phyloP scores from a whole-genome alignment of 2,113 vertebrate genomes.

The Syrrhaptes paradoxus region DNA sequence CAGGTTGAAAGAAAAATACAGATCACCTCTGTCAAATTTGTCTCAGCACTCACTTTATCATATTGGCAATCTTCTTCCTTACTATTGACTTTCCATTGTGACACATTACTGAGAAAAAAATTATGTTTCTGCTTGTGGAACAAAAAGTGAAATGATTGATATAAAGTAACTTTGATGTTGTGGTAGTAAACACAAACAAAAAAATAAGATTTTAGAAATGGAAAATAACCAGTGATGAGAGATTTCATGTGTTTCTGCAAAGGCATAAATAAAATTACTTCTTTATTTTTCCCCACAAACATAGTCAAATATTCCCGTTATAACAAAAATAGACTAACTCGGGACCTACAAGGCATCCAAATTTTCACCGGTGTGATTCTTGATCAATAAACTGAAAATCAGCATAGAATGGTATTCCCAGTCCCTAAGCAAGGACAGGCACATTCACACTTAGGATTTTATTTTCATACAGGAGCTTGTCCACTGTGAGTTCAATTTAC shows the following conservation, averaged over 20 bases:
- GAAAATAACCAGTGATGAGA: neutral
- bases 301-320: neutral
- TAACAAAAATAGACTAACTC: neutral
- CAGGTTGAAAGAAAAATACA: conserved; percentile 38
- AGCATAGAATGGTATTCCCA: neutral
- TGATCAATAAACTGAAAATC: neutral
- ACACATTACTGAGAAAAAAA: conserved; percentile 22
- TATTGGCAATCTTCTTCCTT: conserved; percentile 19
- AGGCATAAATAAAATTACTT: neutral
- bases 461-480: neutral
- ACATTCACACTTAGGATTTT: neutral
- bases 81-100: conserved; percentile 34
- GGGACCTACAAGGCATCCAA: neutral
- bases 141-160: conserved; percentile 13
- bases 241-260: neutral
- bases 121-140: conserved; percentile 39
- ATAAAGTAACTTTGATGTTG: neutral
- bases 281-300: neutral
- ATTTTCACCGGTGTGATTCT: neutral
- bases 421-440: neutral
- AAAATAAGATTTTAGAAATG: neutral
- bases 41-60: neutral
- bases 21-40: conserved; percentile 31
- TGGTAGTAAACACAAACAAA: neutral
- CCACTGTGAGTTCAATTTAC: neutral